These are phyloP conservation scores for Drosophila imparisetae DNA, from an alignment of 2,888 invertebrate genomes.

Conservation along the genomic window DNA sequence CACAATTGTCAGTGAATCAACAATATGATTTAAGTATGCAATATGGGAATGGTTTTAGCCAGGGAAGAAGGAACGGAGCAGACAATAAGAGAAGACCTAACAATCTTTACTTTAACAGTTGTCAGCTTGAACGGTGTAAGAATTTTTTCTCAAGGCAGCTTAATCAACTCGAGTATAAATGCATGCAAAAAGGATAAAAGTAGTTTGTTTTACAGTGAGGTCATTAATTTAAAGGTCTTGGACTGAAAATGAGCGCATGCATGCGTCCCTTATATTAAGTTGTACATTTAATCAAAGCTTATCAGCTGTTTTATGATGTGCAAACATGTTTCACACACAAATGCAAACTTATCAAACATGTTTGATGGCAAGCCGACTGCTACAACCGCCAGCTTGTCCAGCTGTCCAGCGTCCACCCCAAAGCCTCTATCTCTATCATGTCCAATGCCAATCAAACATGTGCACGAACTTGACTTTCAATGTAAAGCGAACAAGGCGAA, in stretches of 20 bases:
- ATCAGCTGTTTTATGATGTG: conserved; percentile 3
- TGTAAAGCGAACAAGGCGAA: conserved; percentile 76
- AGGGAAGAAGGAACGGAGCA: not conserved
- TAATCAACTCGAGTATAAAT: not conserved
- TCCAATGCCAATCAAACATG: conserved; percentile 77
- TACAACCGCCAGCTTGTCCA: not conserved
- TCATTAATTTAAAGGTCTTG: not conserved
- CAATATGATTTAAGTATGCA: conserved; percentile 15
- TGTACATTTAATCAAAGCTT: not conserved
- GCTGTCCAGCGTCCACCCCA: conserved; percentile 27
- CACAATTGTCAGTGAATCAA: conserved; percentile 2
- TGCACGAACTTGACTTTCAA: conserved; percentile 81
- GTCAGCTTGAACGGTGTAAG: not conserved
- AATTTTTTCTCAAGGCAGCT: not conserved
- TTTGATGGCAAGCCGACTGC: conserved; percentile 15
- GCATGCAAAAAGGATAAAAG: not conserved
- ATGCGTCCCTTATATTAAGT: not conserved
- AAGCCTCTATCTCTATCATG: conserved; percentile 17
- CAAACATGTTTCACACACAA: conserved; percentile 28
- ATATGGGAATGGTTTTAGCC: conserved; percentile 5
- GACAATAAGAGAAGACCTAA: not conserved
- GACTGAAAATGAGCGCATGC: not conserved
- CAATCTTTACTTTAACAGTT: not conserved
- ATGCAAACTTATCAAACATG: conserved; percentile 39
- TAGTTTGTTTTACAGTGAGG: not conserved